Base-by-base conservation (phyloP, 2,113 vertebrate genomes). In the Falcunculus frontatus region DNA sequence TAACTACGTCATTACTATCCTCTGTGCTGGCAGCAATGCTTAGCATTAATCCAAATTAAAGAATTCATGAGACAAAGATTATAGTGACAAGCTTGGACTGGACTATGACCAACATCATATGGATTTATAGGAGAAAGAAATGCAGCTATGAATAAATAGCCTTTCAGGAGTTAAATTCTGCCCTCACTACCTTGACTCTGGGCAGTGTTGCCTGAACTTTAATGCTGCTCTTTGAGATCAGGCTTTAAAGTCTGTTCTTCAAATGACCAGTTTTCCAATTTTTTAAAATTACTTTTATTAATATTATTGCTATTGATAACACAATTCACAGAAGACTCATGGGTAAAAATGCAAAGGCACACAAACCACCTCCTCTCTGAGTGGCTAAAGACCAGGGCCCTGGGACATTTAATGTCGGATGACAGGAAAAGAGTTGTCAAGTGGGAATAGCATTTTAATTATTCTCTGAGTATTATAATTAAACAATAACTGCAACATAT, bases 41-140 rank as follows among this genome's bases (percentile, higher is more conserved):
- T 69, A 78, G 37, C 76, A 90, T 81, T 90, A 74, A 78, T 67
- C 62, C 59, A 85, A 89, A 91, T 88, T 90, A 84, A 91, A 78
- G 33, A 93, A 86, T 75, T 57, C 20, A 17, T 75, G 79, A 87
- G 60, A 68, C 47, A 91, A 46, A 84, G 64, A 87, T 77, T 77
- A 79, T 23, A 83, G 39, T 50, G 72, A 79, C 47, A 79, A 70
- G 53, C 37, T 82, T 70, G 59, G 49, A 19, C 77, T 33, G 30
- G 35, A 70, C 52, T 91, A 19, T 84, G 87, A 39, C 56, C 77
- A 49, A 35, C 23, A 42, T 78, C 89, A n/a, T 52, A 47, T 60
- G 80, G 53, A 47, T 84, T 89, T 75, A 57, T 7, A 27, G 29
- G 50, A 86, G 33, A 21, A 75, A n/a, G 39, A 81, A 91, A 78